These are phyloP conservation scores for Pachymerium ferrugineum DNA, from an alignment of 2,888 invertebrate species.

Conservation along the genomic window DNA sequence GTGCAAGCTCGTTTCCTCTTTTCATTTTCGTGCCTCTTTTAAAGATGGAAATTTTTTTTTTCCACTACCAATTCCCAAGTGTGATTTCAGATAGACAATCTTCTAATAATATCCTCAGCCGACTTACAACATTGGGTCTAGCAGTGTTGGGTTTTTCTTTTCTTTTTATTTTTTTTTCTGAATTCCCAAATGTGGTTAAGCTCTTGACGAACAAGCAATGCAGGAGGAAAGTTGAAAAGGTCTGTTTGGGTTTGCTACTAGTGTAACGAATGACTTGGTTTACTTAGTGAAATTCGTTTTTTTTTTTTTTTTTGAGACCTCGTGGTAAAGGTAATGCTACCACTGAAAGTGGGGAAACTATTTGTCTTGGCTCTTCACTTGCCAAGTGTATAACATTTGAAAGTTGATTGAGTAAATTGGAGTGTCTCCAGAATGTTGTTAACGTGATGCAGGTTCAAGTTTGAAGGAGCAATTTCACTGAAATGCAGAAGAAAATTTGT, in stretches of 20 bases:
- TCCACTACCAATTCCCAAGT: neutral
- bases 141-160: too few species aligned
- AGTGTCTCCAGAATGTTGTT: slow-evolving; percentile 19
- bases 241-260: neutral
- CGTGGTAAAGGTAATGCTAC: neutral
- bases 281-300: slow-evolving; percentile 23
- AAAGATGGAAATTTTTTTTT: slow-evolving; percentile 22
- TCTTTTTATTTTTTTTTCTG: too few species aligned
- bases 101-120: slow-evolving; percentile 6
- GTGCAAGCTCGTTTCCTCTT: slow-evolving; percentile 9
- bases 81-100: slow-evolving; percentile 3
- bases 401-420: slow-evolving; percentile 5
- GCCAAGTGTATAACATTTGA: slow-evolving; percentile 19
- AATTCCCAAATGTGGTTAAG: too few species aligned
- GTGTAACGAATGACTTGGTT: slow-evolving; percentile 20
- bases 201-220: neutral
- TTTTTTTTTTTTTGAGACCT: neutral
- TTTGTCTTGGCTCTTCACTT: slow-evolving; percentile 1
- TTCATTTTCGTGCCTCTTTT: slow-evolving; percentile 22
- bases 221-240: neutral
- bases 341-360: neutral
- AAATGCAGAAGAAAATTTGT: neutral
- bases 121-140: neutral
- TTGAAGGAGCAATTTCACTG: neutral
- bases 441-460: neutral